Evolutionary conservation across 1,140 invertebrate species (phyloP), one percentile per base, ranked within the genome.

Genomic region (Scaptodrosophila lebanonensis): DNA sequence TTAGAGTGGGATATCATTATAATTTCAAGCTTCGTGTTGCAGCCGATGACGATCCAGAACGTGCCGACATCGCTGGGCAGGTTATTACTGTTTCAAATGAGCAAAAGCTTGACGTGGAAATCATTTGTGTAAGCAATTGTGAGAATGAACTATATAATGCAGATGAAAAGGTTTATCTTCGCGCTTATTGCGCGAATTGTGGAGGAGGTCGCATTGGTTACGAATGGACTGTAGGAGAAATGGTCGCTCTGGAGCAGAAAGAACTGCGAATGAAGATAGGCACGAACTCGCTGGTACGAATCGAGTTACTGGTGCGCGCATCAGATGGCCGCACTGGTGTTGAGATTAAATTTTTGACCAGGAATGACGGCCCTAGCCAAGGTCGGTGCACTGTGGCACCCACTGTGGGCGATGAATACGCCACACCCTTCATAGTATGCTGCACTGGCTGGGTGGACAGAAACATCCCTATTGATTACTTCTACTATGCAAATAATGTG

Each of bases 81-180:
- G 0, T 13, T 2, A 6, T 71, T 0, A 11, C 7, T 0, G 35
- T 70, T 6, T 38, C 42, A 0, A 12, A 9, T 0, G 0, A 13
- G 1, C 11, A 18, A 1, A 4, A 15, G 0, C 22, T 73, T 5
- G 17, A 54, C 6, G 44, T 73, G 3, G 2, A 11, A 1, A 75
- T 73, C 4, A 1, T 29, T 2, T 73, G 70, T 12, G 2, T 52
- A 0, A 5, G 3, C 0, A 73, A 73, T 4, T 73, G 70, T 5
- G n/a, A 1, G 0, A 6, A 8, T 16, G n/a, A 36, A 11, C 11
- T 20, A 1, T 63, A 40, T 11, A 59, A 15, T 22, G 22, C 53
- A 0, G 9, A 2, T 1, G 48, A 20, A 0, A 48, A 45, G n/a
- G 64, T 73, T 0, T 29, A 38, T 1, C 25, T 73, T 0, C 7